Evolutionary conservation across 2,797 vertebrate genomes (phyloP), one percentile per base, ranked within the genome.

Genomic region (Eospalax fontanierii): DNA sequence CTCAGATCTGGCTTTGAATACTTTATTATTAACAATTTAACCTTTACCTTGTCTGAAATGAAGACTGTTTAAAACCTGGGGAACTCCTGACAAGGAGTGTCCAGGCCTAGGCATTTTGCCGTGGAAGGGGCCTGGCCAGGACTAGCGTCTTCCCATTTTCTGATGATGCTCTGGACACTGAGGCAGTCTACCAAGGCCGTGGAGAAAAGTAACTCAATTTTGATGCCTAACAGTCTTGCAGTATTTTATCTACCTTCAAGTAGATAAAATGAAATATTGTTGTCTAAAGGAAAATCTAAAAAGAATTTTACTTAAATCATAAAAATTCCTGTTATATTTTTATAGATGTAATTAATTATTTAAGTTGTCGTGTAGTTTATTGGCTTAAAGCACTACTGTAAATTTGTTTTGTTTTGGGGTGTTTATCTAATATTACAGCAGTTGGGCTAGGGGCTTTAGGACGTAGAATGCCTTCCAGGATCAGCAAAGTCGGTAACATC

Each of bases 401-500:
- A 81, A 82, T 59, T 68, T 84, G 40, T 61, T 16, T 5, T 91
- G 95, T 30, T 75, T 50, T 38, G 40, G 43, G 59, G 61, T 89
- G 89, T 7, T 81, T 54, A 71, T 63, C 92, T 92, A 63, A 24
- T 50, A 5, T 85, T 57, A 8, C 4, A 54, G 59, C 33, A 68
- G 28, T 57, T 71, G 46, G 70, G 22, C 61, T 84, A 70, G 75
- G 54, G 74, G 35, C 76, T 50, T 90, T 89, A 28, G 21, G 28
- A 35, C 70, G 82, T 87, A 22, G 22, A 28, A 75, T 89, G 63
- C 86, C 12, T 63, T 89, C 18, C 12, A 79, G 50, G 80, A 50
- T 81, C 35, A 94, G 74, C 68, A 92, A 65, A 74, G 54, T 76
- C 71, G 66, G 0, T 94, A 78, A 75, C 89, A 94, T 95, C 40